Evolutionary conservation across 2,113 vertebrate species (phyloP).

Genomic region (Melierax canorus): DNA sequence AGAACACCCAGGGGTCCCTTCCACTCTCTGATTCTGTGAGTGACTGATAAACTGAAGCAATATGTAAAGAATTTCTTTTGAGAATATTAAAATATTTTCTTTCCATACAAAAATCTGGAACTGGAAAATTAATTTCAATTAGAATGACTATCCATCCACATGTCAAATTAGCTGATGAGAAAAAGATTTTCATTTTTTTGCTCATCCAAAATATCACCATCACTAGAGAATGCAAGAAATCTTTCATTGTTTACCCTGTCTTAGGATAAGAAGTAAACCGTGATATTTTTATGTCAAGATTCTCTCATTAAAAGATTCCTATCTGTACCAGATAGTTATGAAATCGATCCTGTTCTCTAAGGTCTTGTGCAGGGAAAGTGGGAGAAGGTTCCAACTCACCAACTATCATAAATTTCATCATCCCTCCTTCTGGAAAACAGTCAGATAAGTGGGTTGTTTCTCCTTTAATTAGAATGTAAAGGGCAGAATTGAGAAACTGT

Average conservation of each 20-base stretch:
- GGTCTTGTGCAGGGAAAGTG: neutral
- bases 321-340: neutral
- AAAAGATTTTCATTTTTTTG: neutral
- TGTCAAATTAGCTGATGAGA: neutral
- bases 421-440: constrained; percentile 41
- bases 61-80: neutral
- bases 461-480: constrained; percentile 59
- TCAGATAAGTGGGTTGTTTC: constrained; percentile 40
- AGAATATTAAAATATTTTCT: neutral
- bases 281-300: constrained; percentile 20
- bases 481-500: constrained; percentile 45
- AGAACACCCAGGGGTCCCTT: neutral
- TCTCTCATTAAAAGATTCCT: neutral
- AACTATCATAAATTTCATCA: neutral
- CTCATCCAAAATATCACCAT: neutral
- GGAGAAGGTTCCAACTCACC: constrained; percentile 1
- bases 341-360: neutral
- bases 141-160: neutral
- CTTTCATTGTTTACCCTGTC: neutral
- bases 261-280: neutral
- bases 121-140: neutral
- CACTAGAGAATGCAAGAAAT: neutral
- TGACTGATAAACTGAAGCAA: neutral
- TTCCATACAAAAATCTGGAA: neutral
- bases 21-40: neutral